Conservation (phyloP, 1,140 invertebrate species). For the Neodiprion fabricii region DNA sequence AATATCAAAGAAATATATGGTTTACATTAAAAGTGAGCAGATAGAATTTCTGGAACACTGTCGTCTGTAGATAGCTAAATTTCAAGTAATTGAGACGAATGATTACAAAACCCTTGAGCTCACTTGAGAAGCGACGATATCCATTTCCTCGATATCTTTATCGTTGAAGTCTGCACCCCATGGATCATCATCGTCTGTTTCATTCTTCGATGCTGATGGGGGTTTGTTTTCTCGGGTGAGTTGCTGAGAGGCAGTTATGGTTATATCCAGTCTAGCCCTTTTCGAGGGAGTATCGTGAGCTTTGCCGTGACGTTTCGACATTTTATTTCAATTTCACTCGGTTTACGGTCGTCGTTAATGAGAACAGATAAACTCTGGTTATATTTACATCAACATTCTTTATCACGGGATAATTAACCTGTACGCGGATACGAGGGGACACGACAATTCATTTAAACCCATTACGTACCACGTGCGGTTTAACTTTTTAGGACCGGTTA, state of each 20-base stretch:
- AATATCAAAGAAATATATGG: not conserved
- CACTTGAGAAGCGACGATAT: constrained; percentile 49
- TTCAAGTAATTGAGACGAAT: not conserved
- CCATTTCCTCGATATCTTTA: constrained; percentile 49
- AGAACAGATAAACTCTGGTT: too few species aligned
- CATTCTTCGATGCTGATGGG: not conserved
- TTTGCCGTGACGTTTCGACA: constrained; percentile 9
- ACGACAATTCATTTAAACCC: not conserved
- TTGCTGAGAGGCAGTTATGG: not conserved
- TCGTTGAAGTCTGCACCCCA: constrained; percentile 54
- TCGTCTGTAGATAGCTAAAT: not conserved
- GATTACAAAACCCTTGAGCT: constrained; percentile 17
- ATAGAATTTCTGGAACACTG: not conserved
- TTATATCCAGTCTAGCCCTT: not conserved
- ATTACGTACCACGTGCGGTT: not conserved
- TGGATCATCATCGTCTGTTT: constrained; percentile 29
- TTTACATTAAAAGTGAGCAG: not conserved
- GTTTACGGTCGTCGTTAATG: too few species aligned
- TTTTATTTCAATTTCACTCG: not conserved
- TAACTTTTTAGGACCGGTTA: not conserved
- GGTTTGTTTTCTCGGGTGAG: not conserved
- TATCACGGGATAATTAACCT: not conserved
- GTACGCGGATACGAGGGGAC: not conserved
- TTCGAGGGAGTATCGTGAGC: not conserved
- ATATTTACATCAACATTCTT: too few species aligned